Conservation (phyloP, 2,888 invertebrate genomes). For the Nemotelus pantherinus region DNA sequence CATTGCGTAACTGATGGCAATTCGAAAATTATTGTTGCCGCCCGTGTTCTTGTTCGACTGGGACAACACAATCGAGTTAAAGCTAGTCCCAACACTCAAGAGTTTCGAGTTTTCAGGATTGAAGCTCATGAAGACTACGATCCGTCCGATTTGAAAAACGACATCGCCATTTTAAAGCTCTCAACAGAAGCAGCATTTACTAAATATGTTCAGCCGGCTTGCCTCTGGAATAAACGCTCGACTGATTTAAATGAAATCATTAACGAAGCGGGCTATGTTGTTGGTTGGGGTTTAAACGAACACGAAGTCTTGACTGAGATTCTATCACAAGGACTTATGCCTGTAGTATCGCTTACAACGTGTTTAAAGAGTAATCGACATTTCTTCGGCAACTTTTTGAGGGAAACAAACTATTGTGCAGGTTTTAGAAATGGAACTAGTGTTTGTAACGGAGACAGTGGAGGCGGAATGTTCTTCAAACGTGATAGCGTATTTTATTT, state of each 20-base stretch:
- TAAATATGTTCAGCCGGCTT: constrained; percentile 63
- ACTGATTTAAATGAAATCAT: constrained; percentile 43
- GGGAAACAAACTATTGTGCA: constrained; percentile 49
- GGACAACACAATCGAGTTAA: constrained; percentile 63
- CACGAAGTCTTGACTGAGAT: constrained; percentile 55
- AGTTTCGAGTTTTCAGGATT: constrained; percentile 53
- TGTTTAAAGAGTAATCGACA: constrained; percentile 55
- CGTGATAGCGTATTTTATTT: constrained; percentile 43
- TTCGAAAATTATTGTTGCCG: constrained; percentile 57
- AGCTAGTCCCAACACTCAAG: constrained; percentile 59
- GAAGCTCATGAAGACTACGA: constrained; percentile 43
- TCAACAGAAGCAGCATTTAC: constrained; percentile 57
- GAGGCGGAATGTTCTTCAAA: constrained; percentile 65
- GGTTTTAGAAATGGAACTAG: constrained; percentile 59
- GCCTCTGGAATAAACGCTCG: constrained; percentile 59
- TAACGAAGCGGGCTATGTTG: constrained; percentile 53
- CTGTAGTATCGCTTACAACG: constrained; percentile 57
- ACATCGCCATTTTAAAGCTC: constrained; percentile 61
- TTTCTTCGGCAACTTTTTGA: constrained; percentile 48
- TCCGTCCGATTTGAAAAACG: constrained; percentile 53
- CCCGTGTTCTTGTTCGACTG: constrained; percentile 58
- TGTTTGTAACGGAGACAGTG: constrained; percentile 68
- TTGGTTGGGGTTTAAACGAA: constrained; percentile 64
- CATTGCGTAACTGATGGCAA: constrained; percentile 59
- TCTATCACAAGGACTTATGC: constrained; percentile 58